Conservation (phyloP, 2,797 vertebrate species). For the Acipenser transmontanus region DNA sequence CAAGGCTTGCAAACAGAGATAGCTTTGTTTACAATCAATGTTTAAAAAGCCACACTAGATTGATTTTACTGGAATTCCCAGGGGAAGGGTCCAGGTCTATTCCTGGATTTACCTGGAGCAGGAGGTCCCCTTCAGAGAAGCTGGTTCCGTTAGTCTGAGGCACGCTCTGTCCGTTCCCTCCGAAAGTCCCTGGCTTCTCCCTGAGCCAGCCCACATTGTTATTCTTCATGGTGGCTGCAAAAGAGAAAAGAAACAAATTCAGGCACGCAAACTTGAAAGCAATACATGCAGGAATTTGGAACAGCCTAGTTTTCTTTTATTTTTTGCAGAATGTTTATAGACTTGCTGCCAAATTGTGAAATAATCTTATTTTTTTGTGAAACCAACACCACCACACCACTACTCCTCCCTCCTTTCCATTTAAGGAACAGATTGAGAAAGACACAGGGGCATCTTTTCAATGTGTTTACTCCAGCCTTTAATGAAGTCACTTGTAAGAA, state of each 20-base stretch:
- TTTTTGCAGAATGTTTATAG: conserved; percentile 4
- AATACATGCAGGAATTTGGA: conserved; percentile 8
- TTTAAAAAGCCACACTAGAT: no score
- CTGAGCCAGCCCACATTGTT: conserved; percentile 35
- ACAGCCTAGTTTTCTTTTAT: neutral
- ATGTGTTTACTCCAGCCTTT: no score
- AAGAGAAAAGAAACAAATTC: neutral
- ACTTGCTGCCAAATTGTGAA: conserved; percentile 5
- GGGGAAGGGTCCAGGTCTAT: neutral
- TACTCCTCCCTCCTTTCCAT: no score
- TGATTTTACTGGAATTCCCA: no score
- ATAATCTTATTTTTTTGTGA: conserved; percentile 7
- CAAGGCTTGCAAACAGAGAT: no score
- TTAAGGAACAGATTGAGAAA: no score
- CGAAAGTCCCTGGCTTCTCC: conserved; percentile 20
- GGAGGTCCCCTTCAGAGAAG: conserved; percentile 58
- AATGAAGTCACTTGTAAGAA: no score
- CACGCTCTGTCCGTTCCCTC: conserved; percentile 31
- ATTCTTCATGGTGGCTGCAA: conserved; percentile 53
- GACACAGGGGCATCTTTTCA: no score
- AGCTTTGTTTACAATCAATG: no score
- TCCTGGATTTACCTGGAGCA: conserved; percentile 49
- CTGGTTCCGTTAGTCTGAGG: conserved; percentile 51
- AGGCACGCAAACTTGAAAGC: conserved; percentile 11
- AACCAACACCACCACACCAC: conserved; percentile 3